Evolutionary conservation across 2,113 vertebrate species (phyloP), one percentile per base, ranked within the genome.

Genomic region (Urocolius indicus): DNA sequence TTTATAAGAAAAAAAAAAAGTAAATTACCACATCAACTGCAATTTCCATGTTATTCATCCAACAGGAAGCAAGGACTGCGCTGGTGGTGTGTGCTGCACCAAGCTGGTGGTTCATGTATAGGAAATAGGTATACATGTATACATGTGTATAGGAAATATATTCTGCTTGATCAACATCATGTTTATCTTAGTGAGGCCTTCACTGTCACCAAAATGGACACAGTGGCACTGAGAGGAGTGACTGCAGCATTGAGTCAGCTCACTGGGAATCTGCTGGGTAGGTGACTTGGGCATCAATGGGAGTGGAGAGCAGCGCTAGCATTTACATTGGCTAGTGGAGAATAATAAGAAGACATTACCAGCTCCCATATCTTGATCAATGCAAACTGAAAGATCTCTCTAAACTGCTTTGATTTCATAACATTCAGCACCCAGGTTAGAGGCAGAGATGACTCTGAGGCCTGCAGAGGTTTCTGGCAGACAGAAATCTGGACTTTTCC

Each of bases 1-100:
- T 92, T 95, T 79, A 45, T 29, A 66, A 63, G 66, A 94, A 95
- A 90, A 86, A 41, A 41, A 41, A 94, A 95, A 82, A 46, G 78
- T 45, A 89, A 69, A 90, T 93, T 89, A 63, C 52, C 72, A 2
- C 9, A 43, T 36, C 1, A 5, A 17, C 48, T 68, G 32, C 48
- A 81, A 83, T 93, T 94, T 89, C 38, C 57, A 19, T 16, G 26
- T 89, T 89, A 77, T 58, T 96, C n/a, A 85, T 61, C 73, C 38
- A 18, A 55, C 48, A 62, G 48, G 32, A 75, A 82, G 59, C 52
- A 82, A 79, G 71, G 43, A 16, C 58, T 15, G 11, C 23, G 30
- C n/a, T 63, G 34, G 41, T 63, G 55, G 19, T 2, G 2, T 49
- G 26, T 34, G 67, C 46, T 74, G 66, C 91, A 46, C 55, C 5